phyloP scores from a whole-genome alignment of 1,140 invertebrate genomes.

The Lithobius niger region DNA sequence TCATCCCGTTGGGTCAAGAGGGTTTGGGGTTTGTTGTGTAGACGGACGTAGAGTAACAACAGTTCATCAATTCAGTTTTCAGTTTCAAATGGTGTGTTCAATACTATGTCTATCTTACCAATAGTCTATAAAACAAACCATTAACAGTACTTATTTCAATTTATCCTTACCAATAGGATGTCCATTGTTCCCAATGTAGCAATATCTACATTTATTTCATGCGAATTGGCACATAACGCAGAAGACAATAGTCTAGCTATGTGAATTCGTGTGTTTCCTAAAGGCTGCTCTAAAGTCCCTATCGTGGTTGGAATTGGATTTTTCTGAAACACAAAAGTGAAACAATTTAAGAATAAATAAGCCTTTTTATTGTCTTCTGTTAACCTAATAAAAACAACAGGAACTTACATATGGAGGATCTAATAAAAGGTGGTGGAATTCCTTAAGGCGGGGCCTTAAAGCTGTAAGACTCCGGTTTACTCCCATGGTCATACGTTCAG shows the following conservation, averaged over 20 bases:
- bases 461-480: slow-evolving; percentile 44
- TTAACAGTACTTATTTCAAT: slow-evolving; percentile 9
- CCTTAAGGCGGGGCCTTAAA: slow-evolving; percentile 49
- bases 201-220: slow-evolving; percentile 40
- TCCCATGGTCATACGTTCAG: slow-evolving; percentile 38
- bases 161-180: slow-evolving; percentile 42
- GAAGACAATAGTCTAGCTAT: slow-evolving; percentile 55
- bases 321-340: slow-evolving; percentile 32
- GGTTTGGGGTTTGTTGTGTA: too few species aligned
- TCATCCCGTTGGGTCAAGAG: too few species aligned
- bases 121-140: slow-evolving; percentile 6
- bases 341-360: not conserved
- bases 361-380: not conserved
- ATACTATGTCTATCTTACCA: too few species aligned
- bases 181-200: slow-evolving; percentile 42
- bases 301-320: slow-evolving; percentile 46
- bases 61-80: too few species aligned
- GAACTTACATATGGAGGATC: slow-evolving; percentile 54
- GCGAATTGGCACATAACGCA: slow-evolving; percentile 50
- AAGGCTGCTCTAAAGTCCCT: slow-evolving; percentile 50
- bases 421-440: slow-evolving; percentile 52
- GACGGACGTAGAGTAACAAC: too few species aligned
- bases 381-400: not conserved
- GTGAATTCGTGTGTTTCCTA: slow-evolving; percentile 60
- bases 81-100: too few species aligned